Base-by-base conservation (phyloP, 1,140 invertebrate genomes). In the Saccostrea echinata region DNA sequence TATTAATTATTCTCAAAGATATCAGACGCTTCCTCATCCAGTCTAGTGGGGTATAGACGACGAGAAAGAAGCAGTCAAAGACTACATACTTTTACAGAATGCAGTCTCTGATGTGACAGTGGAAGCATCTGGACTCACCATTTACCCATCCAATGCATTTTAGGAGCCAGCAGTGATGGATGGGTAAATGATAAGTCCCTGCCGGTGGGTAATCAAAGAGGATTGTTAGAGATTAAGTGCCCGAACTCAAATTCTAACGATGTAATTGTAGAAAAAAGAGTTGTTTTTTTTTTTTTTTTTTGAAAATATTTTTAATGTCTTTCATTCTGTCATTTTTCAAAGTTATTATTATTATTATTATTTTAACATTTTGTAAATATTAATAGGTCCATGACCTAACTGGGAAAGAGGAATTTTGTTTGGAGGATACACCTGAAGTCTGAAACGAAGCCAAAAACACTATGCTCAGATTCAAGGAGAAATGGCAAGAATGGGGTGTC, bases 391-490 rank as follows among this genome's bases (percentile, higher is more conserved):
- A 68, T 30, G 64, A 68, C 6, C 27, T 68, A 30, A n/a, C 27
- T 27, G 35, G 80, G n/a, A 51, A 13, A 21, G 27, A 43, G 35
- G 33, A 21, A 3, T 82, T 82, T 24, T 82, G 80, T 82, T 16
- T 82, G 21, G 80, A 82, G 51, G 35, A 51, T 33, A 43, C 80
- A 13, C 21, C 80, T 8, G 13, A 82, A 82, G 71, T 24, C 18
- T 64, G 52, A 83, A 35, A 16, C 57, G 43, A 16, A 9, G 27
- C 16, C 86, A 88, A 24, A 84, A 71, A 18, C 84, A 84, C 43
- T 88, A 84, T 76, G 52, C 82, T 30, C 86, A 88, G 57, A 71
- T 87, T 30, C 55, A 84, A 30, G 55, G 86, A 13, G 85, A 86
- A 53, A 53, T 53, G 52, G 52, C 52, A 53, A 53, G 4, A 53